Percentiles rank a stretch among this genome's conserved stretches.
Evolutionary conservation across 2,797 vertebrate species (phyloP).

Genomic region (Platyrinchus mystaceus): DNA sequence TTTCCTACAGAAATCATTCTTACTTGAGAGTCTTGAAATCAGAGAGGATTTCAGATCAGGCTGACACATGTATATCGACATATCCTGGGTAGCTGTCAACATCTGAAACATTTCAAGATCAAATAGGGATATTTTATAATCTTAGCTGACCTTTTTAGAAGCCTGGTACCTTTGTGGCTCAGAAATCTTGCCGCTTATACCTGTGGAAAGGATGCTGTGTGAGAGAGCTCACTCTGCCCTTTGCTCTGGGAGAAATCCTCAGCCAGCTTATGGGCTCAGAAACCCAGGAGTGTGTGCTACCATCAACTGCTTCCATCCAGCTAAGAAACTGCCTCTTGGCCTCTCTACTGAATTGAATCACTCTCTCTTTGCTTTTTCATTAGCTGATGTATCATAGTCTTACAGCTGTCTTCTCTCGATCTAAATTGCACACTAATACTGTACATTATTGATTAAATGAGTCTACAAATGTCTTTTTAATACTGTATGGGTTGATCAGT

Average conservation of each 20-base stretch:
- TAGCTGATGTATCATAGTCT: slow-evolving; percentile 36
- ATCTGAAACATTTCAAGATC: background rate
- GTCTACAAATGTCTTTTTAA: slow-evolving; percentile 68
- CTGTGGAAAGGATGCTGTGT: background rate
- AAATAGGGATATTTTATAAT: background rate
- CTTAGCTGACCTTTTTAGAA: background rate
- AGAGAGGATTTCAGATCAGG: background rate
- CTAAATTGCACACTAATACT: slow-evolving; percentile 60
- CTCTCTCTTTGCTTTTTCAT: slow-evolving; percentile 15
- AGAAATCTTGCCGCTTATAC: background rate
- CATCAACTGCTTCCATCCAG: background rate
- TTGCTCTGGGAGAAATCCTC: background rate
- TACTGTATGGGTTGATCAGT: slow-evolving; percentile 59
- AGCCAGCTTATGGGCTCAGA: background rate
- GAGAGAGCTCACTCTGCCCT: background rate
- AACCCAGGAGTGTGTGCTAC: background rate
- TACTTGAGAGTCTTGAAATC: background rate
- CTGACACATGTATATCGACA: background rate
- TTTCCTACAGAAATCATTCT: background rate
- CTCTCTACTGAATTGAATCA: background rate
- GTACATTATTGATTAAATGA: slow-evolving; percentile 68
- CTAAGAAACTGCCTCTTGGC: background rate
- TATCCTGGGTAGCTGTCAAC: background rate
- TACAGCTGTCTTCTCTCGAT: slow-evolving; percentile 19
- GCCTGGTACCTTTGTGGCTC: background rate